phyloP scores from a whole-genome alignment of 1,140 invertebrate genomes.

The Ostrea denselamellosa region DNA sequence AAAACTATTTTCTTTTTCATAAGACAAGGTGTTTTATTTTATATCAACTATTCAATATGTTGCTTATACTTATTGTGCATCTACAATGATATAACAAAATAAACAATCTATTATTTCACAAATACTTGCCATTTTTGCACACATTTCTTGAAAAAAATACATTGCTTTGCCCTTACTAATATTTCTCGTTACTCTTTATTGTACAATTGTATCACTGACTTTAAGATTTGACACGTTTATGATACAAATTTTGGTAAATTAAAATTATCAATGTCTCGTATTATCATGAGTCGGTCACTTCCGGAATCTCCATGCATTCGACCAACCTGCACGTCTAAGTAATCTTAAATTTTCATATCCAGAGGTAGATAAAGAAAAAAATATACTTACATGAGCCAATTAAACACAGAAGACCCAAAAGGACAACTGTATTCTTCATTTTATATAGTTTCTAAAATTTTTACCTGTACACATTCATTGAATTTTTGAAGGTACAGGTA shows the following conservation, averaged over 20 bases:
- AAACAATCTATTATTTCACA: no score
- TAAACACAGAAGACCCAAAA: slow-evolving; percentile 32
- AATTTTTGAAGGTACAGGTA: slow-evolving; percentile 6
- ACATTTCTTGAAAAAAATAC: no score
- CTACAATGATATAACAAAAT: no score
- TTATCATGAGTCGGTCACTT: slow-evolving; percentile 16
- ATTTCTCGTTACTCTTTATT: no score
- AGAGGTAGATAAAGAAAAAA: background rate
- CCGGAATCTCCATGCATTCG: background rate
- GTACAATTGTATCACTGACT: background rate
- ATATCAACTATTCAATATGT: no score
- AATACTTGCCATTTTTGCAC: no score
- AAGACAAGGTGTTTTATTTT: no score
- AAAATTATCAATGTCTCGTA: no score
- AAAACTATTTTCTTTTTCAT: no score
- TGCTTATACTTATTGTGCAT: no score
- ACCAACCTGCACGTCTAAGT: background rate
- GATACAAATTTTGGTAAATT: background rate
- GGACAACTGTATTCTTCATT: background rate
- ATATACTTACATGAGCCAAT: slow-evolving; percentile 39
- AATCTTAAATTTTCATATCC: background rate
- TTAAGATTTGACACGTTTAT: background rate
- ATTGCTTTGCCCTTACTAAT: no score
- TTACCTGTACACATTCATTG: slow-evolving; percentile 5
- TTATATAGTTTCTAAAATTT: background rate